phyloP scores from a whole-genome alignment of 2,113 vertebrate genomes.

The Kryptolebias marmoratus region DNA sequence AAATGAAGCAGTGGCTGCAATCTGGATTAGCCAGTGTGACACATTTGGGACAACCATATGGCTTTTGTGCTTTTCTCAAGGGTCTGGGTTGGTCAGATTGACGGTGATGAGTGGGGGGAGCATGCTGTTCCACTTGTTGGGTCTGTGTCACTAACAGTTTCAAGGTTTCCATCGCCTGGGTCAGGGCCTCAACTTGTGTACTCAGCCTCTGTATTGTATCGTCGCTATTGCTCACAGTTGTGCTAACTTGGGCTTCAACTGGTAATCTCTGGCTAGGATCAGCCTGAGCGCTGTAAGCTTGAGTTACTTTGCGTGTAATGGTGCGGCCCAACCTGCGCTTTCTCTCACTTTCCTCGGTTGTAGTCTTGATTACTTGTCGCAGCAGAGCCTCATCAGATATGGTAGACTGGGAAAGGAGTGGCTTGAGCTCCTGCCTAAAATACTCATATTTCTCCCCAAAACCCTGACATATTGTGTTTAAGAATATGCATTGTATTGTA shows the following conservation, averaged over 20 bases:
- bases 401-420: not conserved
- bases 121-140: not conserved
- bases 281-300: not conserved
- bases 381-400: not conserved
- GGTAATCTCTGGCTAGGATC: not conserved
- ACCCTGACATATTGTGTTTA: not conserved
- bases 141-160: not conserved
- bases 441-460: not conserved
- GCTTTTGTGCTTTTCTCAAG: not conserved
- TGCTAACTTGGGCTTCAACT: not conserved
- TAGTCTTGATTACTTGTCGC: not conserved
- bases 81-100: too few species aligned
- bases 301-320: not conserved
- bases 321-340: not conserved
- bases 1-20: slow-evolving; percentile 5
- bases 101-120: too few species aligned
- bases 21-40: not conserved
- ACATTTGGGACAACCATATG: slow-evolving; percentile 8
- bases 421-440: not conserved
- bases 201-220: not conserved
- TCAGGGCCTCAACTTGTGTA: not conserved
- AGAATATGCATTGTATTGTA: not conserved
- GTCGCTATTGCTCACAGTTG: not conserved
- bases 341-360: not conserved
- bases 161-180: not conserved